Evolutionary conservation across 53 echinoderm and acorn worm genomes (phyloP), one percentile per base, ranked within the genome.

Genomic region (Arbacia lixula): DNA sequence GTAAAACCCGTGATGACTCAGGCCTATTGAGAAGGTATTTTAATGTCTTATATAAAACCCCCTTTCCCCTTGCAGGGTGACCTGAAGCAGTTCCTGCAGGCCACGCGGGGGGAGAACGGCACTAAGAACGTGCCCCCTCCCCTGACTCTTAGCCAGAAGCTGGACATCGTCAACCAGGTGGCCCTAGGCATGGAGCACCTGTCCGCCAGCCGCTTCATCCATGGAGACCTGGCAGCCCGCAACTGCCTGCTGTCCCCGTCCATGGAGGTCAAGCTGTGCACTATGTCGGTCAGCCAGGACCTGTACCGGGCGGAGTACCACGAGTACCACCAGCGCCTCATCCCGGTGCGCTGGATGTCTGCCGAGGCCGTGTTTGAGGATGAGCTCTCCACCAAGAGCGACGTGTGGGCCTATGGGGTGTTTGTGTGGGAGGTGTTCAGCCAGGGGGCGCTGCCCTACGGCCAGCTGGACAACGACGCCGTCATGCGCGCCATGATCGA

Each of bases 321-420:
- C 46, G 99, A 99, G 87, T 95, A 99, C 83, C 88, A 92, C 81
- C 94, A 99, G 77, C 84, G 87, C 62, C 90, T 99, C 65, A 92
- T 99, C 68, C 99, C 99, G n/a, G 87, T 99, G 36, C 88, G 99
- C 78, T 99, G 99, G 99, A 92, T 99, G 99, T 92, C 99, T 33
- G 84, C 91, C 5, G 99, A 99, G 65, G 99, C 99, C 64, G 85
- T 99, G 87, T 99, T 92, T 65, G 99, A 99, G 60, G 92, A 95
- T 46, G 94, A 99, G 75, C 91, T 94, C 67, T 94, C 94, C 25
- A 92, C 99, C 12, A 99, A 99, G 92, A 99, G 99, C 66, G 99
- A 99, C 72, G 89, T 99, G 39, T 99, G 95, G 94, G 92, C 99
- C 32, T 99, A 86, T 41, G 94, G 99, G 34, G 89, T 99, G 43